Percentiles rank a stretch among this genome's conserved stretches.
phyloP scores from a whole-genome alignment of 2,113 vertebrate genomes.

The Ia io region DNA sequence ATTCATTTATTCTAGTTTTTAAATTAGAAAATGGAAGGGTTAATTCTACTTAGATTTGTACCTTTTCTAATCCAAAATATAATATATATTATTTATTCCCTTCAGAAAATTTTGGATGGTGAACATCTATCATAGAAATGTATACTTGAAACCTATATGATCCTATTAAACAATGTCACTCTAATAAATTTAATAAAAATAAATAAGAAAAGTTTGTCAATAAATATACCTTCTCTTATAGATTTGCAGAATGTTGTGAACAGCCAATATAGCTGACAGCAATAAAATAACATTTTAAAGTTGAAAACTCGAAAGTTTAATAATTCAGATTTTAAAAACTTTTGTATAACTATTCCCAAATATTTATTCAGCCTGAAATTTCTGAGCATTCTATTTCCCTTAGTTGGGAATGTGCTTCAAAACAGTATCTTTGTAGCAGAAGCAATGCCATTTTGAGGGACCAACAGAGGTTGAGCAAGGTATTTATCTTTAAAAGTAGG shows the following conservation, averaged over 20 bases:
- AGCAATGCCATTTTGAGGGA: neutral
- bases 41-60: neutral
- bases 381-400: neutral
- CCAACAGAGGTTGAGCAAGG: neutral
- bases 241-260: neutral
- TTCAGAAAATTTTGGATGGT: neutral
- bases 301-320: neutral
- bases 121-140: neutral
- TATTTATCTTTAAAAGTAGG: neutral
- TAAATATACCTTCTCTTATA: neutral
- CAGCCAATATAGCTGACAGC: neutral
- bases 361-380: neutral
- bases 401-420: neutral
- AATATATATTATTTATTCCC: neutral
- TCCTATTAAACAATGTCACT: too few species aligned
- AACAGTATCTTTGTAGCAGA: neutral
- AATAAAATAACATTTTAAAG: neutral
- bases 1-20: neutral
- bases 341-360: neutral
- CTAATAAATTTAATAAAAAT: neutral
- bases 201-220: neutral
- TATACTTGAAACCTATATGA: neutral
- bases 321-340: neutral
- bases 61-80: neutral
- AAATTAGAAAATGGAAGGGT: neutral